Evolutionary conservation across 2,888 invertebrate genomes (phyloP), one percentile per base, ranked within the genome.

Genomic region (Liodrosophila aerea): DNA sequence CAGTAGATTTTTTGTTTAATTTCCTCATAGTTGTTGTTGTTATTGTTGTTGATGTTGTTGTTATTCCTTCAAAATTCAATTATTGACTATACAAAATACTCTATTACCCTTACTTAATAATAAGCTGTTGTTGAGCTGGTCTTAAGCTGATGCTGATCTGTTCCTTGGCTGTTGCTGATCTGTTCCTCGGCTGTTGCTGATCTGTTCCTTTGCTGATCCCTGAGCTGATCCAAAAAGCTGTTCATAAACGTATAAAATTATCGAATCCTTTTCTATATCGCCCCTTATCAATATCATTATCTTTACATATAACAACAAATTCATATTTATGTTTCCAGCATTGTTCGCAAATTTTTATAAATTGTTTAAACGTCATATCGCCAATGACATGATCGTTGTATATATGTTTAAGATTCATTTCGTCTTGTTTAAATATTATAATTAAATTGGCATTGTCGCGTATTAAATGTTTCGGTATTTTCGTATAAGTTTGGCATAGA

Each of bases 371-470:
- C 7, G n/a, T 33, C 52, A 63, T 53, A 53, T 53, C 51, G 4
- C 29, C 30, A 2, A 34, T 22, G 7, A 57, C 41, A 36, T 50
- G 56, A 52, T 63, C 41, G 27, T 37, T 50, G 22, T 44, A 57
- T 22, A 53, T 46, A 56, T 62, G 56, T 22, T 75, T 81, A 36
- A 88, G 56, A 74, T 88, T 88, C 22, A 71, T 56, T 43, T 74
- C 74, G 73, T 89, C 88, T 69, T 88, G 87, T 61, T 86, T 83
- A 58, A 88, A 89, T 2, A 87, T n/a, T 8, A 88, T 62, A 7
- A 89, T 29, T 7, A 88, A 64, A 63, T 89, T 89, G 4, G 76
- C 64, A 71, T 89, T 89, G 62, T 89, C 88, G 16, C 88, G 62
- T 29, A 69, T 57, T 27, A 89, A 70, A 53, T 88, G 87, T 73